These are phyloP conservation scores for Hemiprocne comata DNA, from an alignment of 2,113 vertebrate genomes.

Conservation along the genomic window DNA sequence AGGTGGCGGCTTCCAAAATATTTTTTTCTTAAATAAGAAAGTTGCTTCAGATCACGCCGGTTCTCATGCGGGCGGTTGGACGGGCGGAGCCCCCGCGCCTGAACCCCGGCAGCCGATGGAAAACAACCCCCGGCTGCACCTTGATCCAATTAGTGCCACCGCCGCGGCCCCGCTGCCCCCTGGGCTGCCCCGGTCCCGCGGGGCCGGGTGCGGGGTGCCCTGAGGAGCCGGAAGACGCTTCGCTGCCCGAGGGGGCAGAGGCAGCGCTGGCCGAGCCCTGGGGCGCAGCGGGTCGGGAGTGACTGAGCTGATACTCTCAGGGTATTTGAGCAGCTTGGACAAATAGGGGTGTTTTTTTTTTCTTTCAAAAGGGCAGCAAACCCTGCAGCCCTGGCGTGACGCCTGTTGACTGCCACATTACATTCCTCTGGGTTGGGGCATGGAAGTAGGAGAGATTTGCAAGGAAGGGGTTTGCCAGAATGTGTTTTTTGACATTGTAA, in stretches of 20 bases:
- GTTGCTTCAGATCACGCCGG: neutral
- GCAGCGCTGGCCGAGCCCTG: neutral
- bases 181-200: neutral
- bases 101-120: neutral
- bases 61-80: neutral
- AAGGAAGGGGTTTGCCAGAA: neutral
- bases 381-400: neutral
- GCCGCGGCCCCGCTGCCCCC: neutral
- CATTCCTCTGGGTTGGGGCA: neutral
- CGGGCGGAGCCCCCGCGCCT: neutral
- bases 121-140: neutral
- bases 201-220: too few species aligned
- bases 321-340: neutral
- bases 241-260: fast-evolving
- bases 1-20: constrained; percentile 45
- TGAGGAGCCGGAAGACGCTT: neutral
- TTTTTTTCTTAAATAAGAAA: constrained; percentile 35
- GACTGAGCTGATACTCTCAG: neutral
- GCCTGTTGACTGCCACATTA: neutral
- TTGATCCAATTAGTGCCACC: neutral
- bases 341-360: neutral
- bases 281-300: fast-evolving
- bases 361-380: neutral
- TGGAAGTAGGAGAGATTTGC: neutral
- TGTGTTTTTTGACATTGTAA: neutral